These are phyloP conservation scores for Dendrocopos noguchii DNA, from an alignment of 2,113 vertebrate species.

Conservation along the genomic window DNA sequence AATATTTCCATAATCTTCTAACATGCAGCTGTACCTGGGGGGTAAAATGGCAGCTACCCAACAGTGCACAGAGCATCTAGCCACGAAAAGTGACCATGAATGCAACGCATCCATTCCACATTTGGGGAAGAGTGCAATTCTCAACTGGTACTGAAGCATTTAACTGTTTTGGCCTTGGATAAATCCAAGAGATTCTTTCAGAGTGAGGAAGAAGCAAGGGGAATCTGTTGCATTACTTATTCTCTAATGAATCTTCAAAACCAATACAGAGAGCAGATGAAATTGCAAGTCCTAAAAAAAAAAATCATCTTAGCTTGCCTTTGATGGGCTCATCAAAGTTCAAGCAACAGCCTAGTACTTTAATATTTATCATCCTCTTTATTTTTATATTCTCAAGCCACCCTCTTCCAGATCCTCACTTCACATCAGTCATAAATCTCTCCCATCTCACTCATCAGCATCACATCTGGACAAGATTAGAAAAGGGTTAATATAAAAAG, in stretches of 20 bases:
- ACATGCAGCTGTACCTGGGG: neutral
- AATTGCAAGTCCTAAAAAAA: slow-evolving; percentile 36
- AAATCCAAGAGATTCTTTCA: neutral
- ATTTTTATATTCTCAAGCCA: slow-evolving; percentile 46
- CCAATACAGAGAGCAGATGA: neutral
- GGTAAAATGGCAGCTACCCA: neutral
- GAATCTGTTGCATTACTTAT: neutral
- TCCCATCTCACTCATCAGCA: slow-evolving; percentile 14
- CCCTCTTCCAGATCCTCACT: slow-evolving; percentile 32
- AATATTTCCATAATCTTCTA: neutral
- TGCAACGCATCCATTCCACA: neutral
- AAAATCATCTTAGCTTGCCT: neutral
- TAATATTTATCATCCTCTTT: slow-evolving; percentile 43
- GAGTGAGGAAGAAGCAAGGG: neutral
- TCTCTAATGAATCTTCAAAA: slow-evolving; percentile 39
- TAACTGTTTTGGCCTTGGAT: neutral
- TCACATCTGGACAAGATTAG: slow-evolving; percentile 55
- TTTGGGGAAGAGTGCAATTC: neutral
- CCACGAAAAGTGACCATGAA: neutral
- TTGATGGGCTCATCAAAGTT: slow-evolving; percentile 29
- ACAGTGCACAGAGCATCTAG: neutral
- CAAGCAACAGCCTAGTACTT: neutral
- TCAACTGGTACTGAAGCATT: neutral
- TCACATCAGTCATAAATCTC: slow-evolving; percentile 45
- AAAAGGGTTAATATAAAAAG: slow-evolving; percentile 51